Evolutionary conservation across 2,113 vertebrate genomes (phyloP), one percentile per base, ranked within the genome.

Genomic region (Marmota monax): DNA sequence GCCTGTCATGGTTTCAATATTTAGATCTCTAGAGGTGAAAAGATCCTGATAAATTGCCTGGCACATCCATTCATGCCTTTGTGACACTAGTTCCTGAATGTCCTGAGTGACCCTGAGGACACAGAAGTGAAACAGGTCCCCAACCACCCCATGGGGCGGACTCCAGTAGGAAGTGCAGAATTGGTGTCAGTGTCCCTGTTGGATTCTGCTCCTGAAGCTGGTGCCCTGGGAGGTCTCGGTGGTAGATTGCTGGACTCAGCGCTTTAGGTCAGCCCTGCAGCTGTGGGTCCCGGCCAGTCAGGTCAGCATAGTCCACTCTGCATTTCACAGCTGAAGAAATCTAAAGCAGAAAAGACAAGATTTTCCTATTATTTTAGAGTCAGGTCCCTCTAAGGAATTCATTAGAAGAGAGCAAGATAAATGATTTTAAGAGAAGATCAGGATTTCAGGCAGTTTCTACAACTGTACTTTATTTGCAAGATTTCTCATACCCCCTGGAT

Each of bases 221-320:
- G 12, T 0, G 22, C 32, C 67, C 5, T 0, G 27, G 90, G 61
- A 51, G 37, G 48, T 0, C 53, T 67, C 22, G 29, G 27, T 0
- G 2, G 61, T 29, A 34, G n/a, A 39, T 42, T 4, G 0, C 22
- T 16, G 74, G 76, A n/a, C 7, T 27, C 1, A 0, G 2, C 6
- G 17, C 34, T 76, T 42, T 16, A 1, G 16, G 14, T 56, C 53
- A 56, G 53, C 53, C 14, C 53, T 56, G 53, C 53, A 56, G 17
- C 53, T 56, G 16, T 56, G 53, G 48, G 48, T 51, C 48, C 9
- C 48, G 0, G 48, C 48, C 48, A 51, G 48, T 51, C 48, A 51
- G 48, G 48, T 51, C 48, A 51, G 48, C 48, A 13, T 13, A 11
- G 48, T 51, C 48, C 48, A 13, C 48, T 51, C 48, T 51, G 53